phyloP scores from a whole-genome alignment of 2,888 invertebrate genomes.

The Myopa testacea region DNA sequence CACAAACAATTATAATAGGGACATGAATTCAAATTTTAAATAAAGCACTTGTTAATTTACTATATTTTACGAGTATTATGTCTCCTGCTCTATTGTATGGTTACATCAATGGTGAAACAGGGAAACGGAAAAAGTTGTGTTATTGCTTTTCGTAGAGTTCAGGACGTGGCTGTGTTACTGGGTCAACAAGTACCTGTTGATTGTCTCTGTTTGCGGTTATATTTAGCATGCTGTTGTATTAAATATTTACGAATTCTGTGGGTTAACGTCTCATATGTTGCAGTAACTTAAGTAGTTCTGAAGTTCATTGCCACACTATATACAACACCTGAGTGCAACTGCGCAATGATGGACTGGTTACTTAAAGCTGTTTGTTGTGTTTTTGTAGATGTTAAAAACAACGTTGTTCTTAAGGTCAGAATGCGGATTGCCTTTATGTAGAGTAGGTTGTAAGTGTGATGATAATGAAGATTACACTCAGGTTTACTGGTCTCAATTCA shows the following conservation, averaged over 20 bases:
- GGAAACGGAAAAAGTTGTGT: not conserved
- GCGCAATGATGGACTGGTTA: constrained; percentile 8
- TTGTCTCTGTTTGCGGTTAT: not conserved
- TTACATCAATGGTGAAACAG: not conserved
- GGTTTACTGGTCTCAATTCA: constrained; percentile 10
- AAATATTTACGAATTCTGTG: constrained; percentile 25
- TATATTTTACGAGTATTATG: too few species aligned
- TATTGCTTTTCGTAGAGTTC: not conserved
- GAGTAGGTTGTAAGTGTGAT: not conserved
- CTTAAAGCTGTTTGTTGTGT: constrained; percentile 1
- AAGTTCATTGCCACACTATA: constrained; percentile 29
- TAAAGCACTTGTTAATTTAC: not conserved
- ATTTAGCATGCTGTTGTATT: constrained; percentile 24
- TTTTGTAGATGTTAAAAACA: constrained; percentile 6
- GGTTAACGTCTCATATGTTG: constrained; percentile 36
- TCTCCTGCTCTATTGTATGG: too few species aligned
- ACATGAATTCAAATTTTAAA: not conserved
- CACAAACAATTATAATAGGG: not conserved
- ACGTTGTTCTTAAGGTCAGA: constrained; percentile 28
- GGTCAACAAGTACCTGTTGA: constrained; percentile 34
- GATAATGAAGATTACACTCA: not conserved
- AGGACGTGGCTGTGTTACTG: constrained; percentile 36
- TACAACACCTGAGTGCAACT: not conserved
- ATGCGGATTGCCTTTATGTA: not conserved
- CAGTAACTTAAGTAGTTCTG: constrained; percentile 13